Percentiles rank a stretch among this genome's conserved stretches.
Conservation (phyloP, 2,888 invertebrate genomes). For the Chymomyza fuscimana region DNA sequence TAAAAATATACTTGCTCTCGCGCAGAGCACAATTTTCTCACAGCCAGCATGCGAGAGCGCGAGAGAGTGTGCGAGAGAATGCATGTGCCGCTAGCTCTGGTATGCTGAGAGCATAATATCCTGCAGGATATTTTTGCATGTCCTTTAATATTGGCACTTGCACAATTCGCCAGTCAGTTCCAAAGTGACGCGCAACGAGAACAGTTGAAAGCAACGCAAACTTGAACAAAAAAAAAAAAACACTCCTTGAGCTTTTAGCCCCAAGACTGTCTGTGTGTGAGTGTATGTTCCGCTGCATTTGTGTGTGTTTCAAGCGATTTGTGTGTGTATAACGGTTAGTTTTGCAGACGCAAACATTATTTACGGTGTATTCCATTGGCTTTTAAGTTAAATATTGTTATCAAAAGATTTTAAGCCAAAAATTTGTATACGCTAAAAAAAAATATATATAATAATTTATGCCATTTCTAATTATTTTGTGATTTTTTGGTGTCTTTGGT, state of each 20-base stretch:
- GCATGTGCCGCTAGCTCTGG: background rate
- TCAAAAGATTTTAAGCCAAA: background rate
- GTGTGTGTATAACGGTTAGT: constrained; percentile 70
- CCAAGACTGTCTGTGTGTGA: constrained; percentile 13
- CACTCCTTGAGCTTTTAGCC: background rate
- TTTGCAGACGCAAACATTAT: constrained; percentile 12
- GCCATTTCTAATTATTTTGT: background rate
- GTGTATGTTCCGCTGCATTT: constrained; percentile 10
- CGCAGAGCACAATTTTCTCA: background rate
- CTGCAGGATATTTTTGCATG: constrained; percentile 58
- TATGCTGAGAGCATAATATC: constrained; percentile 52
- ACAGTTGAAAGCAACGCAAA: constrained; percentile 55
- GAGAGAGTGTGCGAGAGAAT: constrained; percentile 14
- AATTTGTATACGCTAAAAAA: background rate
- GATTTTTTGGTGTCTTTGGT: background rate
- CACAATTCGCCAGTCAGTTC: constrained; percentile 58
- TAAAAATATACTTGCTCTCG: constrained; percentile 31
- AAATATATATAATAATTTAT: background rate
- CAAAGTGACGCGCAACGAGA: constrained; percentile 70
- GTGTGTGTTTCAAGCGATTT: constrained; percentile 43
- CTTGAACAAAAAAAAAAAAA: background rate
- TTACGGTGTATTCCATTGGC: background rate
- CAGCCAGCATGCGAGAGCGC: constrained; percentile 21
- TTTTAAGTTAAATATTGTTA: background rate
- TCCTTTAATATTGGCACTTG: constrained; percentile 60